Base-by-base conservation (phyloP, 2,888 invertebrate genomes). In the Sesia apiformis region DNA sequence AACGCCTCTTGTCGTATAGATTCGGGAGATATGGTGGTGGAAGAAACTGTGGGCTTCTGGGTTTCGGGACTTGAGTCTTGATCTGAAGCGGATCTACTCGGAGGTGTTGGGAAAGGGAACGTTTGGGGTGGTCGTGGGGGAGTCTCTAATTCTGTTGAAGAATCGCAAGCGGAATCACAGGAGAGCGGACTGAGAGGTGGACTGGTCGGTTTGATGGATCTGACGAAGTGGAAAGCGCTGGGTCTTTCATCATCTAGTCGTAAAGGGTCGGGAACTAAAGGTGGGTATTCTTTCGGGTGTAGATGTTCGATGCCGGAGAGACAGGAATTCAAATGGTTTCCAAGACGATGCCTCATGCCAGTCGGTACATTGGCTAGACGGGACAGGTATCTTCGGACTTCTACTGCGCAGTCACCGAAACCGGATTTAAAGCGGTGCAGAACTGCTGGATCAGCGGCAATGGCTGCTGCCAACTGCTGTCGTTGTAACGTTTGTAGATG, bases 401-500 rank as follows among this genome's bases (percentile, higher is more conserved):
- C 97, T 23, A 93, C 93, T 38, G 96, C 96, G 76, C 97, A 97
- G 78, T 97, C 97, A 55, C 94, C 93, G 86, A 96, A 97, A 62
- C 97, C 97, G 39, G 95, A 92, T 60, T 95, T 93, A 88, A 96
- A 97, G 72, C 96, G 94, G 72, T 94, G 94, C 51, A 96, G 88
- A 3, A 97, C 94, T 8, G 93, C 93, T 0, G 97, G 96, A 78
- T 97, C 96, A 5, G 95, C 93, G 0, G 95, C 94, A 62, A 95
- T 94, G 39, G 96, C 94, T 62, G 94, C 93, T 5, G 94, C 95
- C 51, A 95, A 84, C 78, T 97, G 97, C 76, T 97, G 96, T 6
- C 96, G 92, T 74, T 98, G 97, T 8, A 98, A 88, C 58, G 94
- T 94, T 76, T 97, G 96, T 53, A 98, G 90, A 77, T 98, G 97